Percentiles rank a stretch among this genome's conserved stretches.
Conservation (phyloP, 2,113 vertebrate genomes). For the Plotosus lineatus region DNA sequence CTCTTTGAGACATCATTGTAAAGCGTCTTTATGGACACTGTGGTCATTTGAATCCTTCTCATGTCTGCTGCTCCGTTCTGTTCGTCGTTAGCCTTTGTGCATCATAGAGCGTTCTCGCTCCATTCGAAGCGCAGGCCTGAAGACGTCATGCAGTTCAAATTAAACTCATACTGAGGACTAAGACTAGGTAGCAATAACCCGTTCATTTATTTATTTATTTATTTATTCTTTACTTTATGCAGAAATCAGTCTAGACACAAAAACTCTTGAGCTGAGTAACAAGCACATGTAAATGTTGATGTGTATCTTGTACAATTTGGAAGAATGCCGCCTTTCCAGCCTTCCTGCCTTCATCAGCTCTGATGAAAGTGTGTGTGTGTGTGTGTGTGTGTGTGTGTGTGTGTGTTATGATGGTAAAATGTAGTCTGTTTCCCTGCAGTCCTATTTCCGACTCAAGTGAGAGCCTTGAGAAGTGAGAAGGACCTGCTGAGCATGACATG, state of each 20-base stretch:
- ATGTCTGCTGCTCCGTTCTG: conserved; percentile 22
- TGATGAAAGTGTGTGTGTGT: background rate
- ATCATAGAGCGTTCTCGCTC: conserved; percentile 2
- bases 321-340: conserved; percentile 11
- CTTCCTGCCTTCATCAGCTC: background rate
- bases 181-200: too few relatives aligned
- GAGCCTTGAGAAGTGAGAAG: background rate
- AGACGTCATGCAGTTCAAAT: conserved; percentile 21
- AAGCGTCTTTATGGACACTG: conserved; percentile 37
- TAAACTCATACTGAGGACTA: too few relatives aligned
- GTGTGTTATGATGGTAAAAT: conserved; percentile 17
- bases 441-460: conserved; percentile 6
- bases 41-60: conserved; percentile 34
- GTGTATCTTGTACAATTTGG: background rate
- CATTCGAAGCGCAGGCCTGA: conserved; percentile 39
- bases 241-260: conserved; percentile 31
- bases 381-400: too few relatives aligned
- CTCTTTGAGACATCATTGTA: conserved; percentile 43
- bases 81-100: conserved; percentile 23
- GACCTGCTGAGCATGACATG: conserved; percentile 16
- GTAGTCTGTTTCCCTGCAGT: background rate
- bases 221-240: conserved; percentile 21
- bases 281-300: conserved; percentile 23
- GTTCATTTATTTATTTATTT: too few relatives aligned
- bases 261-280: conserved; percentile 24